phyloP scores from a whole-genome alignment of 2,888 invertebrate genomes.

The Phyto melanocephala region DNA sequence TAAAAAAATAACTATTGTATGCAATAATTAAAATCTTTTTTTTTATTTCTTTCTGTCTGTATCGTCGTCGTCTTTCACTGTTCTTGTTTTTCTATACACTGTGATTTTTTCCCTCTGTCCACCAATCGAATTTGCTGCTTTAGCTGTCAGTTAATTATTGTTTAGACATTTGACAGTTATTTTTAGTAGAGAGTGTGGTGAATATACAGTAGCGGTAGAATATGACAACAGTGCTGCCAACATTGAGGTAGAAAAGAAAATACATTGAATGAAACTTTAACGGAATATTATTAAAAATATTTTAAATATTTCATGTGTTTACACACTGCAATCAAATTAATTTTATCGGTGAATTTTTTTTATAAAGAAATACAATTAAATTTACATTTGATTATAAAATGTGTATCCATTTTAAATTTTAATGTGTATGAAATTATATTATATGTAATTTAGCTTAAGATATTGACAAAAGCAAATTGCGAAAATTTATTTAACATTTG shows the following conservation, averaged over 20 bases:
- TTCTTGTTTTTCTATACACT: slow-evolving; percentile 56
- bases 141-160: neutral
- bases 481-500: no score
- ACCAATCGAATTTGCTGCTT: neutral
- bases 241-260: neutral
- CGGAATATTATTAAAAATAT: no score
- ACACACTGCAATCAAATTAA: no score
- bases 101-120: neutral
- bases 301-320: no score
- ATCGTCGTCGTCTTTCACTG: slow-evolving; percentile 26
- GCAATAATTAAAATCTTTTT: slow-evolving; percentile 14
- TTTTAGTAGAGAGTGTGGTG: slow-evolving; percentile 1
- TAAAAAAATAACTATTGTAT: slow-evolving; percentile 20
- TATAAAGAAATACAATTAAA: no score
- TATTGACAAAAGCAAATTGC: no score
- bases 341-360: no score
- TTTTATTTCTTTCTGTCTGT: slow-evolving; percentile 1
- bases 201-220: neutral
- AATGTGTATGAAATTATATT: no score
- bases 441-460: no score
- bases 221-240: slow-evolving; percentile 40
- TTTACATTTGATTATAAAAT: no score
- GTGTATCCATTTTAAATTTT: no score
- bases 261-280: neutral
- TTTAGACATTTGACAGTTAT: slow-evolving; percentile 31